These are phyloP conservation scores for Psephotus haematonotus DNA, from an alignment of 2,113 vertebrate genomes.

Conservation along the genomic window DNA sequence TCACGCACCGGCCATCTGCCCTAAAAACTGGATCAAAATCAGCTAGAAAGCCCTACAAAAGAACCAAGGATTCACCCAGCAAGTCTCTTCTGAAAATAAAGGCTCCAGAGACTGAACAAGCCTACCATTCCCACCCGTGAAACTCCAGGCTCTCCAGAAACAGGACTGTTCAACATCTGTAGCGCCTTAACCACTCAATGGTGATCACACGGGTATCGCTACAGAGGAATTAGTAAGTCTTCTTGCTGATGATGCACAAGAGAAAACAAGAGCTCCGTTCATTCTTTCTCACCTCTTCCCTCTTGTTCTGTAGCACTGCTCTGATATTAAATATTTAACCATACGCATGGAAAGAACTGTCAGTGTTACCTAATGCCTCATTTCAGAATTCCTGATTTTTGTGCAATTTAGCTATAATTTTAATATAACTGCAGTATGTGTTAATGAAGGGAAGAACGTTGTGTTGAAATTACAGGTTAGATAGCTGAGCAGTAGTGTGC, in stretches of 20 bases:
- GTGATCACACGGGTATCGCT: not conserved
- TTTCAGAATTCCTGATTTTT: constrained; percentile 26
- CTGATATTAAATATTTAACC: not conserved
- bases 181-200: not conserved
- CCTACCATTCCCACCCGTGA: not conserved
- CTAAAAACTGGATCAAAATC: not conserved
- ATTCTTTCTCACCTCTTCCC: not conserved
- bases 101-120: rapidly evolving
- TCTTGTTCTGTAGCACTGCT: not conserved
- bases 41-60: not conserved
- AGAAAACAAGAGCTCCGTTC: not conserved
- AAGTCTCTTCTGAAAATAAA: not conserved
- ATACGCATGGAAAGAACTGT: not conserved
- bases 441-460: constrained; percentile 14
- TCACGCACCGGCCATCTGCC: not conserved
- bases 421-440: not conserved
- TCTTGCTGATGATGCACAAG: not conserved
- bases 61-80: not conserved
- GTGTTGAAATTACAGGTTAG: constrained; percentile 32
- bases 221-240: not conserved
- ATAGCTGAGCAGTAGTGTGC: not conserved
- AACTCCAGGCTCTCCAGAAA: not conserved
- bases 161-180: not conserved
- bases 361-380: not conserved
- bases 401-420: constrained; percentile 15